Conservation (phyloP, 64 coral and sea anemone species). For the Stichodactyla mertensii region DNA sequence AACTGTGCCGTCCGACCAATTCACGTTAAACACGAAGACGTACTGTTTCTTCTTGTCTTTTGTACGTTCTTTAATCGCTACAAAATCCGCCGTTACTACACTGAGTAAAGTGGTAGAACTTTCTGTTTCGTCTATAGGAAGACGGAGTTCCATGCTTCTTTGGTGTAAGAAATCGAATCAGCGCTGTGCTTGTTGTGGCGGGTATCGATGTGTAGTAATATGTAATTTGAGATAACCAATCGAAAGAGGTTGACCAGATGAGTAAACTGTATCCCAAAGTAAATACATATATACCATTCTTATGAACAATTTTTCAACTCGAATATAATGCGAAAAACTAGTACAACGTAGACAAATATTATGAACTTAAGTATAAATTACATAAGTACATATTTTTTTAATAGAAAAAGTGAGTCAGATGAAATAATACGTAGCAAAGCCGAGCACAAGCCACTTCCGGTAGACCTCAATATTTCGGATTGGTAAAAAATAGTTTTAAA, state of each 20-base stretch:
- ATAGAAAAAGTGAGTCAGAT: neutral
- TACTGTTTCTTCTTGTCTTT: conserved; percentile 44
- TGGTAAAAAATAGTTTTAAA: no score
- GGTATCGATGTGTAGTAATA: neutral
- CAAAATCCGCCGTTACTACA: neutral
- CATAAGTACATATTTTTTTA: no score
- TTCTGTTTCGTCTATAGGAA: neutral
- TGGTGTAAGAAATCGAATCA: neutral
- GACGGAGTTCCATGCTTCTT: neutral
- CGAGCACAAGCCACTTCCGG: neutral
- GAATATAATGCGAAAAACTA: neutral
- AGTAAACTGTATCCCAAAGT: neutral
- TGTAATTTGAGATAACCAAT: neutral
- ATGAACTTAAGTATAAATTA: no score
- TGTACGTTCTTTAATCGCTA: conserved; percentile 5
- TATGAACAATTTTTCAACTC: neutral
- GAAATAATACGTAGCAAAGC: neutral
- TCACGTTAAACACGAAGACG: conserved; percentile 59
- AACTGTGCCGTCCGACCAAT: conserved; percentile 52
- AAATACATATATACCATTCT: neutral
- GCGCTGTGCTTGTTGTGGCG: neutral
- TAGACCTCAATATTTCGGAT: neutral
- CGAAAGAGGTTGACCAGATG: neutral
- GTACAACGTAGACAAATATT: no score
- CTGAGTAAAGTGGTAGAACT: neutral